These are phyloP conservation scores for Poeciliopsis occidentalis DNA, from an alignment of 2,113 vertebrate genomes.

Conservation along the genomic window DNA sequence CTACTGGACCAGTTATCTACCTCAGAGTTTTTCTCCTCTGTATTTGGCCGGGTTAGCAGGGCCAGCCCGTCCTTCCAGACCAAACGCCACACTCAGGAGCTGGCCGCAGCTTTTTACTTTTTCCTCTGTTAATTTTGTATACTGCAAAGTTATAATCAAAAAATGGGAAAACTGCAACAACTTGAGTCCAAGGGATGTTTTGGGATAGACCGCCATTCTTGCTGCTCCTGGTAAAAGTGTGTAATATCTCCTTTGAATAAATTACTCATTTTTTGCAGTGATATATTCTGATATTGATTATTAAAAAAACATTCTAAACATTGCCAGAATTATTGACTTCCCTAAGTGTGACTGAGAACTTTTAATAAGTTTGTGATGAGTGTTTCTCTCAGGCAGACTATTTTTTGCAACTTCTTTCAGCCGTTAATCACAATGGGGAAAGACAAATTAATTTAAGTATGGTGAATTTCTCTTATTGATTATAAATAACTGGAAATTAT, in stretches of 20 bases:
- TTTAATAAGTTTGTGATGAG: background rate
- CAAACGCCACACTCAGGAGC: constrained; percentile 97
- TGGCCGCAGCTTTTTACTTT: constrained; percentile 81
- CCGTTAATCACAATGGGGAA: background rate
- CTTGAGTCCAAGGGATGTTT: constrained; percentile 86
- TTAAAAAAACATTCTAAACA: too few relatives aligned
- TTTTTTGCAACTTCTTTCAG: background rate
- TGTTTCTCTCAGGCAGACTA: background rate
- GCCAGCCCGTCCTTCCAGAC: constrained; percentile 96
- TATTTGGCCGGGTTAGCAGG: constrained; percentile 93
- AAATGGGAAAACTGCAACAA: constrained; percentile 60
- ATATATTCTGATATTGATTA: background rate
- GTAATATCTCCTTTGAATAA: too few relatives aligned
- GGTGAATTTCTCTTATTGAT: too few relatives aligned
- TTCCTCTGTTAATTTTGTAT: constrained; percentile 76
- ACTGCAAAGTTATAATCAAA: constrained; percentile 50
- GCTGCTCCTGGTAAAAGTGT: background rate
- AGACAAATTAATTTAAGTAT: background rate
- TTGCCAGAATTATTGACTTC: background rate
- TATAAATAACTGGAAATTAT: too few relatives aligned
- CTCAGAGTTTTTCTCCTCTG: constrained; percentile 96
- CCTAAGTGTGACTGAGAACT: background rate
- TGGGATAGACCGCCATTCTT: constrained; percentile 29
- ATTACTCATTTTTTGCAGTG: background rate
- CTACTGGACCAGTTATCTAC: constrained; percentile 97